Conservation (phyloP, 2,888 invertebrate species). For the Sclerodermus sp. region DNA sequence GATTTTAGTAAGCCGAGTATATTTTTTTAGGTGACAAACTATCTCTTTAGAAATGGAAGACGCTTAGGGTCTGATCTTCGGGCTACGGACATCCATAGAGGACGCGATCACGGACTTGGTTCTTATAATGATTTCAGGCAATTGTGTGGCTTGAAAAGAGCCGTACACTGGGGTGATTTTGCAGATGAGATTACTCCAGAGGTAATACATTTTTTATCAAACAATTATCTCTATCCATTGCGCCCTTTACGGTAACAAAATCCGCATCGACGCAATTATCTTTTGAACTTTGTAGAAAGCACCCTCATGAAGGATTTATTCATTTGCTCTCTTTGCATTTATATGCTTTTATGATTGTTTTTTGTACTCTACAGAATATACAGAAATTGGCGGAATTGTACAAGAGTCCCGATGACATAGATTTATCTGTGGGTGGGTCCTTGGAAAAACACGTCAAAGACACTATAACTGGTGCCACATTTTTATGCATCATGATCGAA, state of each 20-base stretch:
- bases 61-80: slow-evolving; percentile 80
- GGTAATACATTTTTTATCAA: slow-evolving; percentile 24
- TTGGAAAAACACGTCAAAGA: slow-evolving; percentile 77
- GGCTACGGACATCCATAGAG: slow-evolving; percentile 82
- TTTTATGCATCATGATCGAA: slow-evolving; percentile 82
- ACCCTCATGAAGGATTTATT: too few relatives aligned
- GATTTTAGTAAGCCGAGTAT: too few relatives aligned
- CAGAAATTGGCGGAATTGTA: slow-evolving; percentile 67
- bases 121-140: slow-evolving; percentile 77
- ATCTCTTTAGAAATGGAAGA: slow-evolving; percentile 68
- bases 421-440: slow-evolving; percentile 82
- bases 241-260: too few relatives aligned
- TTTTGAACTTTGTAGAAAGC: too few relatives aligned
- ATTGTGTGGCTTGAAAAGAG: slow-evolving; percentile 74
- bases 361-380: slow-evolving; percentile 62
- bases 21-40: slow-evolving; percentile 65
- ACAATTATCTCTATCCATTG: too few relatives aligned
- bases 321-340: too few relatives aligned
- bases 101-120: slow-evolving; percentile 83
- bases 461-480: slow-evolving; percentile 82
- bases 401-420: slow-evolving; percentile 78
- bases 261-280: too few relatives aligned
- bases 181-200: slow-evolving; percentile 39
- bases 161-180: slow-evolving; percentile 71
- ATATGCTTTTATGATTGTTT: too few relatives aligned